Evolutionary conservation across 2,113 vertebrate species (phyloP).

Genomic region (Steatornis caripensis): DNA sequence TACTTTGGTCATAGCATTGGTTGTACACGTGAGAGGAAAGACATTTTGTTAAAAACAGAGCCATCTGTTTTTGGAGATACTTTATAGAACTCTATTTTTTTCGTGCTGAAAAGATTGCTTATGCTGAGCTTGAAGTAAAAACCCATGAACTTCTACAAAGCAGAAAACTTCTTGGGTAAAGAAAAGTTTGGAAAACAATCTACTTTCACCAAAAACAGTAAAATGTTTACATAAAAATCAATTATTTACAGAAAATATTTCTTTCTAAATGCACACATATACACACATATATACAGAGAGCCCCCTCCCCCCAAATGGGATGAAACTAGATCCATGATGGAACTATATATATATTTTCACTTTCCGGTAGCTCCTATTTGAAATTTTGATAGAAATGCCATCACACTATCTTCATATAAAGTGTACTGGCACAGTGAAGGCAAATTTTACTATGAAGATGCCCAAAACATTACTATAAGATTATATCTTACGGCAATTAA

Average conservation of each 20-base stretch:
- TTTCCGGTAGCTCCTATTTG: neutral
- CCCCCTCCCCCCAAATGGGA: fast-evolving
- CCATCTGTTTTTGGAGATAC: neutral
- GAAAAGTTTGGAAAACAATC: neutral
- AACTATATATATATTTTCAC: fast-evolving
- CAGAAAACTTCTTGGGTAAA: neutral
- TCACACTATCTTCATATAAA: neutral
- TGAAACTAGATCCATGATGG: neutral
- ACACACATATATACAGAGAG: neutral
- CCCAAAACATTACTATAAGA: neutral
- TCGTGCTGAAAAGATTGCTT: neutral
- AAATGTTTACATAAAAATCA: neutral
- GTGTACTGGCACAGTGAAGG: neutral
- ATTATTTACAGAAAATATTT: neutral
- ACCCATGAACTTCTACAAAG: neutral
- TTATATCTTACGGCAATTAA: neutral
- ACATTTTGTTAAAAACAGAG: conserved; percentile 24
- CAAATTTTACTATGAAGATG: neutral
- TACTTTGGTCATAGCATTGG: conserved; percentile 2
- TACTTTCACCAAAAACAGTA: neutral
- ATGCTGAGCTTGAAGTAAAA: neutral
- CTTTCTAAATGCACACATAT: neutral
- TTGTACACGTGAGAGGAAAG: conserved; percentile 21
- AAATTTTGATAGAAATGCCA: neutral
- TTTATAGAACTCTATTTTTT: neutral